A percentile compares a stretch with the other conserved stretches of the same genome.
phyloP scores from a whole-genome alignment of 2,113 vertebrate species.

The Hypanus sabinus region DNA sequence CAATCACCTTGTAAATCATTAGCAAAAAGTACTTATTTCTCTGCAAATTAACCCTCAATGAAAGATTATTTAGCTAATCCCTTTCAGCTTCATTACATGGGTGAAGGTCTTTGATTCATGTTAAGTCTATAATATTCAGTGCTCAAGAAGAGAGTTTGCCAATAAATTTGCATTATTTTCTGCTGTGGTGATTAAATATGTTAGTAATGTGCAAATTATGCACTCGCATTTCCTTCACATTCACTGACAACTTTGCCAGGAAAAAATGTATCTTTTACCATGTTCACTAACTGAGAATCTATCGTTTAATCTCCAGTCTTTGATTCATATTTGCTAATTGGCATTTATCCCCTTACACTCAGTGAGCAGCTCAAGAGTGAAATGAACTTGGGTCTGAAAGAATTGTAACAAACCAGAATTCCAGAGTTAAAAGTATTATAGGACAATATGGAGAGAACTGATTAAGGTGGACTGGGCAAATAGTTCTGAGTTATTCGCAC shows the following conservation, averaged over 20 bases:
- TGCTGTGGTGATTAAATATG: background rate
- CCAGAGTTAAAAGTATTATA: too few species aligned
- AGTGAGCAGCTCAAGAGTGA: too few species aligned
- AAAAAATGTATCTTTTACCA: background rate
- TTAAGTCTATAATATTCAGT: background rate
- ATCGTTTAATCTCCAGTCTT: background rate
- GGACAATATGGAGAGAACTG: too few species aligned
- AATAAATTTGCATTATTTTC: slow-evolving; percentile 29
- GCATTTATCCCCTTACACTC: background rate
- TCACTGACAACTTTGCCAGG: background rate
- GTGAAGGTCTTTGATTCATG: background rate
- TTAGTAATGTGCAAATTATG: slow-evolving; percentile 1
- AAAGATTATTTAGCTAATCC: background rate
- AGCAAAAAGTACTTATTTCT: background rate
- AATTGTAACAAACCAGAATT: too few species aligned
- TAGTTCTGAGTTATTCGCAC: too few species aligned
- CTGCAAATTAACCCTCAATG: background rate
- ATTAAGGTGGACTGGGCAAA: too few species aligned
- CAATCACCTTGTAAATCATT: background rate
- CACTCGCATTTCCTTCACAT: background rate
- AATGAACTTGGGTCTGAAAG: too few species aligned
- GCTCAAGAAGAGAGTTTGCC: background rate
- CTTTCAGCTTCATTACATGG: background rate
- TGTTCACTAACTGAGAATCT: background rate
- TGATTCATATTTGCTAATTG: background rate